Evolutionary conservation across 2,888 invertebrate genomes (phyloP).

Genomic region (Platycheirus albimanus): DNA sequence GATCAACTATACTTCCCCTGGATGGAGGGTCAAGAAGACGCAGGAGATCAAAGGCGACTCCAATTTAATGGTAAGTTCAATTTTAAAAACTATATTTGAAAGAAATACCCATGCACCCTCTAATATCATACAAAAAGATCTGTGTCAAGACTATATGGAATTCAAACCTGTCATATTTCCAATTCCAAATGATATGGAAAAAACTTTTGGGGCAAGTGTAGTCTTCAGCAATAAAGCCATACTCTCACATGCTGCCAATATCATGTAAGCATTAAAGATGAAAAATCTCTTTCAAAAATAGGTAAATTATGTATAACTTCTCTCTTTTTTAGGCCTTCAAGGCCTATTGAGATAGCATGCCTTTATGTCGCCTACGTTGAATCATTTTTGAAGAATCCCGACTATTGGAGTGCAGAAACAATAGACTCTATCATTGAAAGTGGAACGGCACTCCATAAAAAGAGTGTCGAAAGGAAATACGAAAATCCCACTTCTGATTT

Average conservation of each 20-base stretch:
- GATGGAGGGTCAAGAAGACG: neutral
- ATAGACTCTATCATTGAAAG: conserved; percentile 78
- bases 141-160: conserved; percentile 18
- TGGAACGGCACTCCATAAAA: conserved; percentile 76
- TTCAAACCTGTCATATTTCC: conserved; percentile 41
- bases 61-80: neutral
- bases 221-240: conserved; percentile 78
- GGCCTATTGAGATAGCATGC: conserved; percentile 79
- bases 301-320: too few relatives aligned
- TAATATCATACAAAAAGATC: neutral
- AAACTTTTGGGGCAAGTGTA: conserved; percentile 77
- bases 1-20: conserved; percentile 42
- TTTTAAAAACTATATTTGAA: too few relatives aligned
- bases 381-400: conserved; percentile 78
- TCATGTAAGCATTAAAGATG: neutral
- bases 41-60: neutral
- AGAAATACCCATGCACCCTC: too few relatives aligned
- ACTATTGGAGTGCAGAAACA: conserved; percentile 79
- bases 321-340: conserved; percentile 73
- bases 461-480: conserved; percentile 76
- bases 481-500: conserved; percentile 76
- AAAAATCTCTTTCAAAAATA: too few relatives aligned
- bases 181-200: conserved; percentile 79
- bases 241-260: neutral
- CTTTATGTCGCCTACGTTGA: conserved; percentile 79